Evolutionary conservation across 2,113 vertebrate species (phyloP).

Genomic region (Ictidomys tridecemlineatus): DNA sequence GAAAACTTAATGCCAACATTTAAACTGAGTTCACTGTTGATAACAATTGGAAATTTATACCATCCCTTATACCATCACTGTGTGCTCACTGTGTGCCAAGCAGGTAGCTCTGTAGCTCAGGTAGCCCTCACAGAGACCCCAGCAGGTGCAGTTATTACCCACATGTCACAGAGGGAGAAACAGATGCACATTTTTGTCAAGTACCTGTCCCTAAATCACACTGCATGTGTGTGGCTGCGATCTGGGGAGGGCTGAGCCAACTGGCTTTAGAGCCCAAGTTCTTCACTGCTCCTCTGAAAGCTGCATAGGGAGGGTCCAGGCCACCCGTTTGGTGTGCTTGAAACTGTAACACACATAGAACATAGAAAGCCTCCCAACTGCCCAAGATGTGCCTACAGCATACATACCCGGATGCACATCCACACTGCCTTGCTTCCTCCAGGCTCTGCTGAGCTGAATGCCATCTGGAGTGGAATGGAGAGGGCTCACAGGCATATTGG

Average conservation of each 20-base stretch:
- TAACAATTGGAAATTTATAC: neutral
- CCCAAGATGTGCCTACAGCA: neutral
- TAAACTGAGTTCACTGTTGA: neutral
- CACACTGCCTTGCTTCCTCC: conserved; percentile 15
- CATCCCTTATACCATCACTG: too few relatives aligned
- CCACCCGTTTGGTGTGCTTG: neutral
- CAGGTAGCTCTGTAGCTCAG: neutral
- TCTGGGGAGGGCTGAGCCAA: neutral
- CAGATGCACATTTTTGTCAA: neutral
- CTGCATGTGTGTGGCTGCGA: neutral
- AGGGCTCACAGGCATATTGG: conserved; percentile 77
- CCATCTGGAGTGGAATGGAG: conserved; percentile 71
- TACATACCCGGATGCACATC: neutral
- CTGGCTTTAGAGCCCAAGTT: neutral
- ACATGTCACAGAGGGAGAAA: neutral
- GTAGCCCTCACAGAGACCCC: neutral
- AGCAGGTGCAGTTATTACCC: neutral
- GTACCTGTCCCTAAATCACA: neutral
- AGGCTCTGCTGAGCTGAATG: conserved; percentile 51
- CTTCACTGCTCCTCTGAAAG: neutral
- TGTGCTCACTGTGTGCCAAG: neutral
- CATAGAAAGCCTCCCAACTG: conserved; percentile 39
- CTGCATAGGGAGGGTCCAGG: conserved; percentile 47
- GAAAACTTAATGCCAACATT: neutral
- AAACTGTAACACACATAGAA: conserved; percentile 46